Percentiles rank a stretch among this genome's conserved stretches.
Conservation (phyloP, 1,140 invertebrate species). For the Eupeodes corollae region DNA sequence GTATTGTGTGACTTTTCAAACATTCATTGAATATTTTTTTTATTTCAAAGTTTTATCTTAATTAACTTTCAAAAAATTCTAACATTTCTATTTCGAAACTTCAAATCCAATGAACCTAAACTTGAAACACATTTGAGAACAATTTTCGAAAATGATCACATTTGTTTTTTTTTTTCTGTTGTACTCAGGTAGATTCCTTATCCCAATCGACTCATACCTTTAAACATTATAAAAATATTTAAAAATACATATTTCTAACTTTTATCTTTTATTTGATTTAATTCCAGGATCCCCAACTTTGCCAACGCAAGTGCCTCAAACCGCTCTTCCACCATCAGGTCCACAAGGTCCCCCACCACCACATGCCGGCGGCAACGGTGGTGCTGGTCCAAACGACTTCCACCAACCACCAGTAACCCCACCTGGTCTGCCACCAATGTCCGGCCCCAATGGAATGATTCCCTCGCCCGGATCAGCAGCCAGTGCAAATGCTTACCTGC, state of each 20-base stretch:
- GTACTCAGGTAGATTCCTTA: too few relatives aligned
- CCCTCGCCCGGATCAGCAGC: constrained; percentile 40
- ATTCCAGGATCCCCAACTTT: constrained; percentile 34
- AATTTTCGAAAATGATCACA: too few relatives aligned
- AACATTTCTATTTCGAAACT: too few relatives aligned
- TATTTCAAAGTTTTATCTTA: too few relatives aligned
- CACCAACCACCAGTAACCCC: constrained; percentile 11
- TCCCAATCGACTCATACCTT: too few relatives aligned
- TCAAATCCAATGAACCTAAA: too few relatives aligned
- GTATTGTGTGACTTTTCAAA: too few relatives aligned
- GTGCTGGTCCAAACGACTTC: constrained; percentile 17
- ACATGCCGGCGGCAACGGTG: constrained; percentile 8
- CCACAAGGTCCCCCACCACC: constrained; percentile 29
- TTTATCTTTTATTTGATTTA: constrained; percentile 8
- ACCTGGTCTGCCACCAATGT: constrained; percentile 12
- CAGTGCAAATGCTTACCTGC: constrained; percentile 25
- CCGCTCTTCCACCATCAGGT: constrained; percentile 18
- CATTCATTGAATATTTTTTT: too few relatives aligned
- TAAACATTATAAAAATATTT: background rate
- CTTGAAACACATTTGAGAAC: too few relatives aligned
- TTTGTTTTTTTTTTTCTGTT: too few relatives aligned
- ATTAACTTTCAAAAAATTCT: too few relatives aligned
- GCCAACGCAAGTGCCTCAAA: constrained; percentile 12
- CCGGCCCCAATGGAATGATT: constrained; percentile 20
- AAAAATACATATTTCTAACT: too few relatives aligned